phyloP scores from a whole-genome alignment of 2,113 vertebrate genomes.

The Ursus arctos region DNA sequence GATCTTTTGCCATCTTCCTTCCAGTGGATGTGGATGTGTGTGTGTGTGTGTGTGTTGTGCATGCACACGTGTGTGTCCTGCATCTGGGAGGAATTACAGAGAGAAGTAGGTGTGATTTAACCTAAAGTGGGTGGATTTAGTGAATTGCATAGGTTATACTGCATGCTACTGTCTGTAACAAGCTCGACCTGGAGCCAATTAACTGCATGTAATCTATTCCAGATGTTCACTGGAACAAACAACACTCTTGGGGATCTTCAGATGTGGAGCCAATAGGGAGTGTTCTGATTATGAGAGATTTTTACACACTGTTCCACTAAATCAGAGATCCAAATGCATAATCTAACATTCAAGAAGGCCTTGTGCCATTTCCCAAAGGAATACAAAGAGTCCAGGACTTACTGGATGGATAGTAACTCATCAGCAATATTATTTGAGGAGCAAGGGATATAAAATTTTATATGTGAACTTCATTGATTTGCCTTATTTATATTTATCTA shows the following conservation, averaged over 20 bases:
- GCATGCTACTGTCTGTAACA: conserved; percentile 87
- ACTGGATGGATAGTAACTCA: conserved; percentile 59
- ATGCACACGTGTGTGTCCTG: not conserved
- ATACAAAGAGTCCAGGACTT: conserved; percentile 58
- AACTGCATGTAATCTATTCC: conserved; percentile 86
- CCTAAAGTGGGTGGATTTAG: conserved; percentile 79
- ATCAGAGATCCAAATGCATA: conserved; percentile 82
- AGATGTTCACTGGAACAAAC: conserved; percentile 86
- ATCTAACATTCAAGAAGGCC: conserved; percentile 75
- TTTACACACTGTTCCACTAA: conserved; percentile 84
- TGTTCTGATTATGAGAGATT: conserved; percentile 80
- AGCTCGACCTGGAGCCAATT: conserved; percentile 88
- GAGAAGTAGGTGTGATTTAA: conserved; percentile 84
- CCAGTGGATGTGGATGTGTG: not conserved
- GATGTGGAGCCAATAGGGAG: conserved; percentile 81
- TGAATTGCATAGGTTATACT: conserved; percentile 80
- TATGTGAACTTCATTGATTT: conserved; percentile 53
- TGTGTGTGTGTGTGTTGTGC: not conserved
- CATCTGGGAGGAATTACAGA: conserved; percentile 61
- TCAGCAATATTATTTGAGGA: conserved; percentile 58
- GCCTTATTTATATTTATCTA: conserved; percentile 5
- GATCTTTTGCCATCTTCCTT: conserved; percentile 51
- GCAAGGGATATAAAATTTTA: conserved; percentile 36
- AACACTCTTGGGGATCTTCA: conserved; percentile 85
- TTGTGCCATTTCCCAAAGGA: conserved; percentile 71